Conservation (phyloP, 53 echinoderm and acorn worm genomes). For the Temnopleurus reevesii region DNA sequence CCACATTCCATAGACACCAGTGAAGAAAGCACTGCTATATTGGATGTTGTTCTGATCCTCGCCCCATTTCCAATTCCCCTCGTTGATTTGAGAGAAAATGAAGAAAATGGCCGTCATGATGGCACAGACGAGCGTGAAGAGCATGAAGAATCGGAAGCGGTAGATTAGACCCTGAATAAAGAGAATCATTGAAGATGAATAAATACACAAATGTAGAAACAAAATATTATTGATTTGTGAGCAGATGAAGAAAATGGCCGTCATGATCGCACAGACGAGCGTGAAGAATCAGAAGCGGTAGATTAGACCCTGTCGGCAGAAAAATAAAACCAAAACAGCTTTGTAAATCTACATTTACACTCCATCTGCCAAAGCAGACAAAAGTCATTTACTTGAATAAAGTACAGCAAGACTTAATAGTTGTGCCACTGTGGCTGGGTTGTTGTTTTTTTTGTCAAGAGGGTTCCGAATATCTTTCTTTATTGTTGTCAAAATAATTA, state of each 20-base stretch:
- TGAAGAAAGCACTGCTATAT: slow-evolving; percentile 97
- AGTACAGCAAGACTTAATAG: too few species aligned
- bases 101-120: slow-evolving; percentile 95
- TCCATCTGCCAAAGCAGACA: too few species aligned
- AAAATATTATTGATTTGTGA: too few species aligned
- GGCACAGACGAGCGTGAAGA: slow-evolving; percentile 87
- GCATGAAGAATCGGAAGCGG: slow-evolving; percentile 99
- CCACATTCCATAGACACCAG: slow-evolving; percentile 99
- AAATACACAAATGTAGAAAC: too few species aligned
- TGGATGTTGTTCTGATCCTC: slow-evolving; percentile 65
- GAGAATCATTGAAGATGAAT: too few species aligned
- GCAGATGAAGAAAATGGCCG: slow-evolving; percentile 89
- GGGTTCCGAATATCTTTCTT: too few species aligned
- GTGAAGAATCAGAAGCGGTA: slow-evolving; percentile 97
- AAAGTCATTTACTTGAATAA: too few species aligned
- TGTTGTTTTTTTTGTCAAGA: too few species aligned
- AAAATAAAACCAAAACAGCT: too few species aligned
- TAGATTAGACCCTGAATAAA: slow-evolving; percentile 95
- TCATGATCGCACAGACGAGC: slow-evolving; percentile 82
- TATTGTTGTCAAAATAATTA: too few species aligned
- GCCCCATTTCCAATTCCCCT: slow-evolving; percentile 78
- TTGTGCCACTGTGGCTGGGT: too few species aligned
- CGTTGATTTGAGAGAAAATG: slow-evolving; percentile 92
- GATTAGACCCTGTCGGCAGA: slow-evolving; percentile 95
- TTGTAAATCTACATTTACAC: too few species aligned